Conservation (phyloP, 2,113 vertebrate genomes). For the Phycodurus eques region DNA sequence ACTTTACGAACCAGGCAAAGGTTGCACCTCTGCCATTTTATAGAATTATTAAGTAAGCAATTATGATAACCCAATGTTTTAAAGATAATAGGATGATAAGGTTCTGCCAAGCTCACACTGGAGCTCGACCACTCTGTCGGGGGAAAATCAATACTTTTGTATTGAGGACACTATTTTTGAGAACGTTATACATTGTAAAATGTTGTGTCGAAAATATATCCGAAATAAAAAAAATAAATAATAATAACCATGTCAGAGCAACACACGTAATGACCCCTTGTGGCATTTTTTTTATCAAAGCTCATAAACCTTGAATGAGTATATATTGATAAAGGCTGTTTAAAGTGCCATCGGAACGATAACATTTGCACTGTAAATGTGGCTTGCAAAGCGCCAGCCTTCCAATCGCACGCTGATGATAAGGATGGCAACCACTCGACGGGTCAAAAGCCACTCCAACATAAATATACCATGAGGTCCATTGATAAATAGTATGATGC, state of each 20-base stretch:
- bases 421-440: constrained; percentile 49
- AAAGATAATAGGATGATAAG: constrained; percentile 80
- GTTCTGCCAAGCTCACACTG: constrained; percentile 61
- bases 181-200: neutral
- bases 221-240: constrained; percentile 7
- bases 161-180: constrained; percentile 16
- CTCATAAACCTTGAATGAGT: constrained; percentile 98
- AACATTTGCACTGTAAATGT: constrained; percentile 83
- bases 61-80: constrained; percentile 78
- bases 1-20: constrained; percentile 73
- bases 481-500: neutral
- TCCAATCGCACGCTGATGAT: constrained; percentile 55
- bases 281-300: constrained; percentile 87
- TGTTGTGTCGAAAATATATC: neutral
- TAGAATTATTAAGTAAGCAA: constrained; percentile 87
- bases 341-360: constrained; percentile 93
- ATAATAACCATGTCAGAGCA: neutral
- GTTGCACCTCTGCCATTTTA: constrained; percentile 67
- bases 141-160: constrained; percentile 57
- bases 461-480: neutral
- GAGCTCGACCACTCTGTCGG: constrained; percentile 53
- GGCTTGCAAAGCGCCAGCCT: constrained; percentile 59
- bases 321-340: constrained; percentile 96
- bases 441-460: constrained; percentile 47
- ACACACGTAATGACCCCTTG: constrained; percentile 76